Evolutionary conservation across 2,113 vertebrate species (phyloP), one percentile per base, ranked within the genome.

Genomic region (Bos taurus): DNA sequence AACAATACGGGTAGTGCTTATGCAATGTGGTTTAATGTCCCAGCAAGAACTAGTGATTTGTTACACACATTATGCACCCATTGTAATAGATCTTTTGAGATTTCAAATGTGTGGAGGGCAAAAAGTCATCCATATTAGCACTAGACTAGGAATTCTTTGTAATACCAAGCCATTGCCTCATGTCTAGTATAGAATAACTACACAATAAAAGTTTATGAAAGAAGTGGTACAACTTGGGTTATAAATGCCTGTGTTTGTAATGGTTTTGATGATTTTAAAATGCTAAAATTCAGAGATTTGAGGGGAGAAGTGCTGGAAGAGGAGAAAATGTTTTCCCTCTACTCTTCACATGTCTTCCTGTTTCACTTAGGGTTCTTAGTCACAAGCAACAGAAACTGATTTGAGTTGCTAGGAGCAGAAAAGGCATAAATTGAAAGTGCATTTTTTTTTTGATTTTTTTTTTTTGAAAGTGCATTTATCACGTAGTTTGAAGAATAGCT

Each of bases 261-360:
- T 71, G 15, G 81, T 19, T 17, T 86, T 67, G 46, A 48, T 94
- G 62, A 77, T 94, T 96, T 93, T 67, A 36, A 94, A 90, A 59
- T 91, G 60, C 43, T 85, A 71, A 77, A 93, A 46, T 88, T 67
- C 59, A 95, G 90, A 88, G 28, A 80, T 88, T 50, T 81, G 81
- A 90, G 62, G 48, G 54, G n/a, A 95, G 60, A 91, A 43, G 28
- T 77, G 48, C 23, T 57, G 21, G 25, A 59, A 97, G 52, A 77
- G 62, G 56, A 93, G 64, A 96, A 96, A 84, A 91, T 60, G 50
- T 80, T 67, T 94, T 74, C 48, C n/a, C 36, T 97, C 17, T 90
- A 40, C 52, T 88, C 14, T 81, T 74, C 46, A 60, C 5, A 8
- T 40, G 13, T 30, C 64, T 95, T 82, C 60, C 92, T 54, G 13